Evolutionary conservation across 30 jellyfish, hydroid and myxozoan species (phyloP).

Genomic region (Turritopsis rubra): DNA sequence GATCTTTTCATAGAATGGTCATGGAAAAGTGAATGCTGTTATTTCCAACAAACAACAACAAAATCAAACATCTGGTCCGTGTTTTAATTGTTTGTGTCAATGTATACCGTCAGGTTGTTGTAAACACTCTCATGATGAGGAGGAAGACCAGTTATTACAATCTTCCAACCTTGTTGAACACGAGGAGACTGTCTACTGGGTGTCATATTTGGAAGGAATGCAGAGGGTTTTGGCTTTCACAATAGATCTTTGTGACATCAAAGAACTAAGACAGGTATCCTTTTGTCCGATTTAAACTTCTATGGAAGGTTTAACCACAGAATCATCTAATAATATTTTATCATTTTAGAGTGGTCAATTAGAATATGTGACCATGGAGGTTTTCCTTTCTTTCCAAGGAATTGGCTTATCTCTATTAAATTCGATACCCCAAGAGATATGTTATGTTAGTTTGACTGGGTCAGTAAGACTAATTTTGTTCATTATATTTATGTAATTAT

Average conservation of each 20-base stretch:
- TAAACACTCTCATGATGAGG: conserved; percentile 8
- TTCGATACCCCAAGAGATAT: conserved; percentile 40
- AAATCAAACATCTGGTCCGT: background rate
- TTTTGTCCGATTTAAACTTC: background rate
- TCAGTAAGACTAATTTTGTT: background rate
- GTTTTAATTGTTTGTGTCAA: background rate
- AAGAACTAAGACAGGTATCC: conserved; percentile 35
- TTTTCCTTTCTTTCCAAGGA: conserved; percentile 35
- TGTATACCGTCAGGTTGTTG: conserved; percentile 8
- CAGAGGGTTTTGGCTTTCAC: conserved; percentile 44
- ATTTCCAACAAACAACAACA: background rate
- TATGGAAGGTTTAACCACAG: background rate
- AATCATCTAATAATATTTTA: background rate
- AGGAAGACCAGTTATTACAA: background rate
- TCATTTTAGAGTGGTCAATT: conserved; percentile 23
- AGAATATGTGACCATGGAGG: conserved; percentile 32
- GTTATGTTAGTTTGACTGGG: conserved; percentile 42
- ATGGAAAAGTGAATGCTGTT: background rate
- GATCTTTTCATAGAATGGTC: background rate
- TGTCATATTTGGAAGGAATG: conserved; percentile 30
- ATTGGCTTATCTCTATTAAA: conserved; percentile 44
- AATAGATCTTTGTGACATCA: background rate
- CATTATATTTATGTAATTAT: too few species aligned
- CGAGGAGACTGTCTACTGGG: conserved; percentile 37
- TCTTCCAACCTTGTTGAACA: background rate